phyloP scores from a whole-genome alignment of 64 coral and sea anemone genomes.

The Dendronephthya gigantea region DNA sequence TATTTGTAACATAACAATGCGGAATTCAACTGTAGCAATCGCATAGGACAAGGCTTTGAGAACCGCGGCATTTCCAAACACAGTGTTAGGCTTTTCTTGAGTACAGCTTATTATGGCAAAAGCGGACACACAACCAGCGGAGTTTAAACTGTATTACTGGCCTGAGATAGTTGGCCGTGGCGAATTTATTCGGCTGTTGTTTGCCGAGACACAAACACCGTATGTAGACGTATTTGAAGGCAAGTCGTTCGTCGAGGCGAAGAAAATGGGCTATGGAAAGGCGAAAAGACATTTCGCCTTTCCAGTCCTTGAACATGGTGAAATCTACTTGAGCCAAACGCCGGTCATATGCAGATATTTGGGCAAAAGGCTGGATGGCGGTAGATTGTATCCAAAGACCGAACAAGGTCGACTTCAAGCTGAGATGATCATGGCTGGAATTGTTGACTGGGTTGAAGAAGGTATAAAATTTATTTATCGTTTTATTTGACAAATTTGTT shows the following conservation, averaged over 20 bases:
- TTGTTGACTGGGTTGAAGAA: constrained; percentile 50
- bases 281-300: constrained; percentile 66
- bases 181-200: constrained; percentile 53
- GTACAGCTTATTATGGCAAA: constrained; percentile 22
- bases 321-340: constrained; percentile 48
- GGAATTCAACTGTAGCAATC: neutral
- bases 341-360: constrained; percentile 61
- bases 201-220: constrained; percentile 54
- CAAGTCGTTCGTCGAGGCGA: constrained; percentile 45
- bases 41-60: neutral
- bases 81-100: no score
- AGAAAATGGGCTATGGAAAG: constrained; percentile 50
- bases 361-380: constrained; percentile 47
- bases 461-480: no score
- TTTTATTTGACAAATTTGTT: no score
- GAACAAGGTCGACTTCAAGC: constrained; percentile 52
- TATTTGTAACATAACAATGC: no score
- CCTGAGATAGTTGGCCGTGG: constrained; percentile 44
- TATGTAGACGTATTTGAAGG: constrained; percentile 51
- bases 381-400: constrained; percentile 49
- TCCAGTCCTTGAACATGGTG: constrained; percentile 50
- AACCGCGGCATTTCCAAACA: neutral
- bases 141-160: constrained; percentile 57
- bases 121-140: constrained; percentile 9
- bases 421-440: constrained; percentile 52